Conservation (phyloP, 1,140 invertebrate genomes). For the Helicoverpa armigera region DNA sequence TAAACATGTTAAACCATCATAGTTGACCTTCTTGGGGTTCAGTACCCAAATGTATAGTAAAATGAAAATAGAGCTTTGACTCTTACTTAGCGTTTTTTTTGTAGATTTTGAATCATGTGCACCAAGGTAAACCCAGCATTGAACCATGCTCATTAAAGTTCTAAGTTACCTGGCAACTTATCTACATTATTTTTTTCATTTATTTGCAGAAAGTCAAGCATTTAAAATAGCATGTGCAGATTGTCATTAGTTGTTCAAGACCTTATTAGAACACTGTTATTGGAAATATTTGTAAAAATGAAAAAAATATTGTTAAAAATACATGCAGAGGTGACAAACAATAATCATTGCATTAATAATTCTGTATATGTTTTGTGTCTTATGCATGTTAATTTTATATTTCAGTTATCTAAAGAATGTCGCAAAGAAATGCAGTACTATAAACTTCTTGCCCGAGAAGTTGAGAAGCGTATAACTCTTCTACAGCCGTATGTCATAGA, state of each 20-base stretch:
- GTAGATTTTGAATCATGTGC: too few species aligned
- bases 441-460: constrained; percentile 87
- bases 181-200: constrained; percentile 48
- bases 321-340: constrained; percentile 49
- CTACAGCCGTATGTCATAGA: constrained; percentile 69
- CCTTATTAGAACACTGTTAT: constrained; percentile 24
- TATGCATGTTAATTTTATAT: constrained; percentile 44
- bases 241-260: constrained; percentile 19
- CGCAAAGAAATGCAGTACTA: constrained; percentile 89
- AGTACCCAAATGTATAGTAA: too few species aligned
- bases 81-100: too few species aligned
- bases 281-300: constrained; percentile 51
- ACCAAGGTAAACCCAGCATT: too few species aligned
- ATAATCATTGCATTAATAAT: background rate
- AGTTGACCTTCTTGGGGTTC: too few species aligned
- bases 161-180: background rate
- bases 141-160: background rate
- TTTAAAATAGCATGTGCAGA: constrained; percentile 40
- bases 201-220: constrained; percentile 51
- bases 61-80: too few species aligned
- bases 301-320: constrained; percentile 54
- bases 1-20: too few species aligned
- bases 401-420: constrained; percentile 88
- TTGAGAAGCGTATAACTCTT: constrained; percentile 84
- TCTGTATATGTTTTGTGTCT: constrained; percentile 25